These are phyloP conservation scores for Axis porcinus DNA, from an alignment of 2,113 vertebrate genomes.

Conservation along the genomic window DNA sequence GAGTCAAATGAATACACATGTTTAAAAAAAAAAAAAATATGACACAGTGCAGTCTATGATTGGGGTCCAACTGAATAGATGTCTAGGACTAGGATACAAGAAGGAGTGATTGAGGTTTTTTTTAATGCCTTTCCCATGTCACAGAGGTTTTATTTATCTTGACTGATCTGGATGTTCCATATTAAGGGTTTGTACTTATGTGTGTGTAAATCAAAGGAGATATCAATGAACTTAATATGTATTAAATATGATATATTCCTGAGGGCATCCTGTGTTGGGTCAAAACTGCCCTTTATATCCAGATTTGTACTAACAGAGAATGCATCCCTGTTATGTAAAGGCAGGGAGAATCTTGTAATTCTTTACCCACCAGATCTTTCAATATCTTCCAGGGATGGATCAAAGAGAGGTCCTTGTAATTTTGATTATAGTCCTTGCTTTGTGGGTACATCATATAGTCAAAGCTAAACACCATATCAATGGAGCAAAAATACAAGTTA, in stretches of 20 bases:
- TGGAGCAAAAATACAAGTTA: not conserved
- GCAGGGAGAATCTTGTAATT: not conserved
- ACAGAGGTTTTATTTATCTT: not conserved
- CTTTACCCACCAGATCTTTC: not conserved
- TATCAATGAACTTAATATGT: too few relatives aligned
- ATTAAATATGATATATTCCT: too few relatives aligned
- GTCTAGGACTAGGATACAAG: not conserved
- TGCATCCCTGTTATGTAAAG: not conserved
- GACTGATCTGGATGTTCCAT: not conserved
- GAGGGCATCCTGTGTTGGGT: not conserved
- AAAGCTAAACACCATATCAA: not conserved
- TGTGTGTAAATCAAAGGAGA: too few relatives aligned
- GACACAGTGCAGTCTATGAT: too few relatives aligned
- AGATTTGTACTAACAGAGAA: not conserved
- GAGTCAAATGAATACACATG: not conserved
- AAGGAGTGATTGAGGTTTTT: not conserved
- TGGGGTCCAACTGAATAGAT: not conserved
- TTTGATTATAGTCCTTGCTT: not conserved
- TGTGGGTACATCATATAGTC: not conserved
- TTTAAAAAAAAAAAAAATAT: not conserved
- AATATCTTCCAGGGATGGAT: not conserved
- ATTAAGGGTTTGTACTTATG: not conserved
- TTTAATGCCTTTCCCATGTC: not conserved
- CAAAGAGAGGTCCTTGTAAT: not conserved
- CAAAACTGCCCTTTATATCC: not conserved